These are phyloP conservation scores for Diorhabda sublineata DNA, from an alignment of 1,140 invertebrate species.

Conservation along the genomic window DNA sequence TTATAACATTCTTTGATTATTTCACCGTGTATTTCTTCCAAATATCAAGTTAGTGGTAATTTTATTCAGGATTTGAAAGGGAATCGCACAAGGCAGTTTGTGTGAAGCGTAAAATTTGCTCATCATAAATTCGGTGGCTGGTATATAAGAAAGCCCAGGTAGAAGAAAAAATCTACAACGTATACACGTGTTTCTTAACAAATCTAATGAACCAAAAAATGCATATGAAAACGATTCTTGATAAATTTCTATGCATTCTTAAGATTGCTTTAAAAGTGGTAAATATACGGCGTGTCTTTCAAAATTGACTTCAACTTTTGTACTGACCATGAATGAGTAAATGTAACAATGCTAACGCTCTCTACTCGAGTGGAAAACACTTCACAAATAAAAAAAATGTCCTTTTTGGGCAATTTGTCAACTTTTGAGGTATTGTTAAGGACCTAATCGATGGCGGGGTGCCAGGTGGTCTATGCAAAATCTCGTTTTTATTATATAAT, in stretches of 20 bases:
- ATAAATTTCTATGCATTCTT: conserved; percentile 1
- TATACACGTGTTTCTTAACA: conserved; percentile 16
- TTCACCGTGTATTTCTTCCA: too few species aligned
- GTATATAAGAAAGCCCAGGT: conserved; percentile 7
- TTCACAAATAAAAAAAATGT: conserved; percentile 5
- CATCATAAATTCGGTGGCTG: background rate
- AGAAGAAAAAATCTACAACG: conserved; percentile 8
- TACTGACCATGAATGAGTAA: conserved; percentile 16
- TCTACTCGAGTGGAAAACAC: conserved; percentile 22
- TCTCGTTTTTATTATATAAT: background rate
- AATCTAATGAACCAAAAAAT: conserved; percentile 20
- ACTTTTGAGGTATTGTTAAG: conserved; percentile 1
- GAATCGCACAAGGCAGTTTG: too few species aligned
- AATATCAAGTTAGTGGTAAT: too few species aligned
- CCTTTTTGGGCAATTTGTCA: conserved; percentile 1
- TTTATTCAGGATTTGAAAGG: too few species aligned
- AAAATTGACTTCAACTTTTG: conserved; percentile 13
- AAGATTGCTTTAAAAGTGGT: conserved; percentile 9
- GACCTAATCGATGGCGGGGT: background rate
- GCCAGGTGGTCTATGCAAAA: background rate
- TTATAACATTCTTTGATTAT: too few species aligned
- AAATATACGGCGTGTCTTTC: conserved; percentile 20
- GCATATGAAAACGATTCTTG: background rate
- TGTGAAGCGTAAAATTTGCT: too few species aligned
- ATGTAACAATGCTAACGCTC: conserved; percentile 14